Base-by-base conservation (phyloP, 2,113 vertebrate species). In the Xiphorhynchus elegans region DNA sequence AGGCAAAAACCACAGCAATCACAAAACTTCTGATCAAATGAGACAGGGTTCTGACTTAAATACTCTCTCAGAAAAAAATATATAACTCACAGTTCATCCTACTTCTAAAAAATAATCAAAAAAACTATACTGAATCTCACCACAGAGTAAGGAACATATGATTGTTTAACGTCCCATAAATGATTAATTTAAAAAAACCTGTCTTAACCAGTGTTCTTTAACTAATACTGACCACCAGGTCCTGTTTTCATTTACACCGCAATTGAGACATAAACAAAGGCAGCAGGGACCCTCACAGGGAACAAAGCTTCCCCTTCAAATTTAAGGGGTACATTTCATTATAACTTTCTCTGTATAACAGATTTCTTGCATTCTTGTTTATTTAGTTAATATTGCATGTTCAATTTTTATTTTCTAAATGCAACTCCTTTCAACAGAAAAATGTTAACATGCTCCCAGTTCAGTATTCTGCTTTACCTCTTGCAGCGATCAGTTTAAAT, bases 191-290 rank as follows among this genome's bases (percentile, higher is more conserved):
- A 28, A 37, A 87, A 84, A 81, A 88, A 12, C 26, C 33, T 69
- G 4, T 39, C 94, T 96, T 64, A 86, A 73, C 39, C 6, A 1
- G 20, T 11, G 7, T 72, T 89, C 66, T 70, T 70, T 70, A 93
- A 93, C 78, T 78, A 59, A 80, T 42, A 73, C 77, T 76, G 77
- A 69, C 49, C 69, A 80, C 62, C 58, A 89, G 66, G 86, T 85
- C 84, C 77, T 96, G 56, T 66, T 95, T 86, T 79, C 89, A 92
- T 92, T 93, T 96, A 75, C 84, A 87, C 84, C 73, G 78, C 59
- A 93, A 89, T 13, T 59, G 70, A 64, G 70, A 62, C 7, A 0
- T 53, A 89, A 94, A 91, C 83, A 93, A 94, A 80, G 87, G 74
- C 87, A 92, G 91, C 88, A 56, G 83, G 69, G 58, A 39, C 75